A percentile compares a stretch with the other conserved stretches of the same genome.
Evolutionary conservation across 2,113 vertebrate species (phyloP).

Genomic region (Carassius auratus): DNA sequence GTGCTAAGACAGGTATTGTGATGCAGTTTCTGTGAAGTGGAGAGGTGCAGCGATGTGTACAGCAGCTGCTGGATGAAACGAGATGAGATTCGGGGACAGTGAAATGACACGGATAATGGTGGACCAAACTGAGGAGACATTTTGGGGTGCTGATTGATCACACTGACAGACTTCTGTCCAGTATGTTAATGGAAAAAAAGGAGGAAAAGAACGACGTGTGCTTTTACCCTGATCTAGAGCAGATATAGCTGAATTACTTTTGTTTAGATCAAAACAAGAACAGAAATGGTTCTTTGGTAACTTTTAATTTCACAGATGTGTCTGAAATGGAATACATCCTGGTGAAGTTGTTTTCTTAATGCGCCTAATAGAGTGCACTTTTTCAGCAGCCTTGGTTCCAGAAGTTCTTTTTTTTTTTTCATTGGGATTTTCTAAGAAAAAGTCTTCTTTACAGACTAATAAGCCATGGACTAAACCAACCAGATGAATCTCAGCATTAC

Average conservation of each 20-base stretch:
- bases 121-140: constrained; percentile 12
- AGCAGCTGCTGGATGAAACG: constrained; percentile 50
- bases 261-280: constrained; percentile 13
- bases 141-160: constrained; percentile 21
- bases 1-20: constrained; percentile 40
- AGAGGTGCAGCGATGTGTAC: constrained; percentile 30
- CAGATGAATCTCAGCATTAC: neutral
- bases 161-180: constrained; percentile 32
- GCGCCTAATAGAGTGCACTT: neutral
- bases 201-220: neutral
- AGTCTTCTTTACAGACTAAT: neutral
- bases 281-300: neutral
- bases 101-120: constrained; percentile 44
- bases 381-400: neutral
- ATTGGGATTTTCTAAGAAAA: neutral
- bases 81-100: constrained; percentile 37
- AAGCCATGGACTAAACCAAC: neutral
- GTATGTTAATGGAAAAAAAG: constrained; percentile 32
- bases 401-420: neutral
- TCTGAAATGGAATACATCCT: neutral
- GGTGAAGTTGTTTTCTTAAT: neutral
- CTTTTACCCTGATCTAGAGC: neutral
- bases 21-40: constrained; percentile 29
- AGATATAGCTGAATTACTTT: neutral
- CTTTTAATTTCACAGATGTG: constrained; percentile 6